phyloP scores from a whole-genome alignment of 2,113 vertebrate genomes.

The Circaetus gallicus region DNA sequence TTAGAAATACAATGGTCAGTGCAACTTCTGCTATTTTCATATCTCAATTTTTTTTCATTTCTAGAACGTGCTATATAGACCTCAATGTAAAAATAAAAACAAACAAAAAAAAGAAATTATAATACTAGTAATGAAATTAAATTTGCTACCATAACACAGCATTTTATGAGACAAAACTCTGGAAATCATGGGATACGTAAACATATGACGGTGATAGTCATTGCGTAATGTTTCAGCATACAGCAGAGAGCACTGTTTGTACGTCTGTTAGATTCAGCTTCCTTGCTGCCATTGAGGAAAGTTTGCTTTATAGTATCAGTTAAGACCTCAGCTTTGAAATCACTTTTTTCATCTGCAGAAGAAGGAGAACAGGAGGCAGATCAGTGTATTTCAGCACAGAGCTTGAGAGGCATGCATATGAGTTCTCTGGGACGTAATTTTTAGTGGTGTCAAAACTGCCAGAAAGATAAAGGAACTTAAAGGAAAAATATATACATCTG shows the following conservation, averaged over 20 bases:
- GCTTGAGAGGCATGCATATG: background rate
- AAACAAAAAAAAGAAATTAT: background rate
- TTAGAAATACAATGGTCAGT: background rate
- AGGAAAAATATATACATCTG: background rate
- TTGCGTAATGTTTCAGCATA: background rate
- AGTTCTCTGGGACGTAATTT: background rate
- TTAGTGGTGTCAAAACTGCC: background rate
- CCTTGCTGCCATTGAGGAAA: background rate
- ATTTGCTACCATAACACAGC: background rate
- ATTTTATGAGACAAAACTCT: background rate
- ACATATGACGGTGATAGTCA: background rate
- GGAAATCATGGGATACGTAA: background rate
- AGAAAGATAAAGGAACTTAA: background rate
- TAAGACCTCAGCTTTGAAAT: background rate
- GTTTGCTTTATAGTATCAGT: background rate
- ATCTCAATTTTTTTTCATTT: background rate
- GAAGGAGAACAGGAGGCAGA: background rate
- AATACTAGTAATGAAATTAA: background rate
- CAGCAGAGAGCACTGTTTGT: background rate
- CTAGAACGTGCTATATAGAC: background rate
- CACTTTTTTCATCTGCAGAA: background rate
- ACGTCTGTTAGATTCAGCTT: background rate
- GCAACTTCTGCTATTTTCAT: background rate
- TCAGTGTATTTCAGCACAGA: background rate
- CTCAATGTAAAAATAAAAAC: background rate